phyloP scores from a whole-genome alignment of 2,113 vertebrate genomes.

The Leptosomus discolor region DNA sequence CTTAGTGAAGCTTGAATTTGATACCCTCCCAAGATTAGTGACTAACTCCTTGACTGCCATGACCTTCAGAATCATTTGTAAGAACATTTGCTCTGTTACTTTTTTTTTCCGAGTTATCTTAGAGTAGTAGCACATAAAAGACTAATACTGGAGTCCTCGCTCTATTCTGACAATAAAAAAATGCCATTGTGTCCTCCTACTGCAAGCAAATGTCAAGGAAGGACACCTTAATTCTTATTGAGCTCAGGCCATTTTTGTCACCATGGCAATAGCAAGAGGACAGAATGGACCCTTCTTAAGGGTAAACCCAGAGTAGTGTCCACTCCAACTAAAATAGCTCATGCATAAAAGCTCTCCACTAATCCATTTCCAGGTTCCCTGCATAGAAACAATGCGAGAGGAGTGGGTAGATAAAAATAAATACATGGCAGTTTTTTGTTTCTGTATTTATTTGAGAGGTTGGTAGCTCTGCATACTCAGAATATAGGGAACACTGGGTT shows the following conservation, averaged over 20 bases:
- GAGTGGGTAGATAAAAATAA: not conserved
- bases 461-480: not conserved
- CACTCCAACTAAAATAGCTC: conserved; percentile 9
- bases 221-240: not conserved
- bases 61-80: not conserved
- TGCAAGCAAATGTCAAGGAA: not conserved
- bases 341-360: not conserved
- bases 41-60: not conserved
- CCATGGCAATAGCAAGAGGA: conserved; percentile 4
- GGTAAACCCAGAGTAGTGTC: not conserved
- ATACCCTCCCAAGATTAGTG: not conserved
- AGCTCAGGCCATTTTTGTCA: conserved; percentile 9
- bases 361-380: not conserved
- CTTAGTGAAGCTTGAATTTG: not conserved
- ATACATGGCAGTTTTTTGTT: not conserved
- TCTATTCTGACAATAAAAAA: not conserved
- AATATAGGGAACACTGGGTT: not conserved
- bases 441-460: not conserved
- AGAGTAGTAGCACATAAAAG: not conserved
- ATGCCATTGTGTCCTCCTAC: not conserved
- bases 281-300: not conserved
- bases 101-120: not conserved
- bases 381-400: not conserved
- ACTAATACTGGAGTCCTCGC: not conserved
- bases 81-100: not conserved